Conservation (phyloP, 1,140 invertebrate species). For the Bombus waltoni region DNA sequence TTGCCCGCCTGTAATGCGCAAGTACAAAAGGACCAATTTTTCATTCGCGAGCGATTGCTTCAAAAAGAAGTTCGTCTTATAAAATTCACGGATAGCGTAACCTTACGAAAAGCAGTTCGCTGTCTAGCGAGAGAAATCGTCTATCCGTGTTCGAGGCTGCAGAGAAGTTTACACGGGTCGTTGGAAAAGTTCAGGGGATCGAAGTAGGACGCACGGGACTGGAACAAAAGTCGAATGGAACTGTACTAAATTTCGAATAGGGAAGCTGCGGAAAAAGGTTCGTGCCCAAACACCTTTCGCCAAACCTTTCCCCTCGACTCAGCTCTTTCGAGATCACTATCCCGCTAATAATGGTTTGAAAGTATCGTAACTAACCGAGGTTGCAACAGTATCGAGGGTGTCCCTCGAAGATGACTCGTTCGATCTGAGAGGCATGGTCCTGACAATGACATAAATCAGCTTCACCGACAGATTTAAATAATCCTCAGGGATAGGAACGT, state of each 20-base stretch:
- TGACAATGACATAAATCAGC: conserved; percentile 41
- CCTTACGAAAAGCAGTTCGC: not conserved
- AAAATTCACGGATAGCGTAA: not conserved
- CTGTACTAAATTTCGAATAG: not conserved
- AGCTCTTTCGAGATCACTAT: not conserved
- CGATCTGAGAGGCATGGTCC: conserved; percentile 62
- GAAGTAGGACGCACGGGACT: not conserved
- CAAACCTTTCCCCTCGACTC: not conserved
- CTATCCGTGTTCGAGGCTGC: not conserved
- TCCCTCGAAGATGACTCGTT: conserved; percentile 63
- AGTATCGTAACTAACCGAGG: conserved; percentile 53
- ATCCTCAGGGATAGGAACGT: conserved; percentile 9
- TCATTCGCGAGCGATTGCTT: not conserved
- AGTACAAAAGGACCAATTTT: not conserved
- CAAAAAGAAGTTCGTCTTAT: not conserved
- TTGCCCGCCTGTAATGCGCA: too few relatives aligned
- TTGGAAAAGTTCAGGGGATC: not conserved
- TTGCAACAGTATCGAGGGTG: conserved; percentile 55
- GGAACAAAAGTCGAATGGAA: not conserved
- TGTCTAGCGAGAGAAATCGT: too few relatives aligned
- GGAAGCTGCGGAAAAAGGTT: not conserved
- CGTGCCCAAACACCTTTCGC: not conserved
- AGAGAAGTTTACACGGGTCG: not conserved
- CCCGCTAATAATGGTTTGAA: not conserved
- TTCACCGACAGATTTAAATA: conserved; percentile 5